Conservation (phyloP, 2,113 vertebrate species). For the Pelvicachromis taeniatus region DNA sequence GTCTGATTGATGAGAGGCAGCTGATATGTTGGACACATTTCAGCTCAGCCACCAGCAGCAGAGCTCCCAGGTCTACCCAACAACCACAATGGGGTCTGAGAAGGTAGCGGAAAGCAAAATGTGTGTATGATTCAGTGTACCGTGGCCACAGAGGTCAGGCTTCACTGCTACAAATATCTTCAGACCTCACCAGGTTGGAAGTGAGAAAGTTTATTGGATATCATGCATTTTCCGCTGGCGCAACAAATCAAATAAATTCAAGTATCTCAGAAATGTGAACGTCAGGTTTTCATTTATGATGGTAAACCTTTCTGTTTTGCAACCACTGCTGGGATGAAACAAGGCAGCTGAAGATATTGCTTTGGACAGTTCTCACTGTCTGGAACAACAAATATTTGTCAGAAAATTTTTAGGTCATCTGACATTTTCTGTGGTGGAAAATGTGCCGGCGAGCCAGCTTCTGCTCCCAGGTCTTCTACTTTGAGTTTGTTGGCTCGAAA, state of each 20-base stretch:
- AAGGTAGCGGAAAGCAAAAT: background rate
- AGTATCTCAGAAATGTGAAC: background rate
- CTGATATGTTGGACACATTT: background rate
- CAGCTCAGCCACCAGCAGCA: background rate
- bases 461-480: background rate
- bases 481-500: background rate
- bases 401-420: background rate
- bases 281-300: background rate
- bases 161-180: background rate
- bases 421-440: background rate
- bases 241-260: background rate
- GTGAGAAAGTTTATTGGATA: background rate
- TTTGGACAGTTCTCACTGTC: background rate
- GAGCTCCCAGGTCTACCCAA: background rate
- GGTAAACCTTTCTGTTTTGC: background rate
- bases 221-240: fast-evolving
- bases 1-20: background rate
- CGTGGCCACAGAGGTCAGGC: background rate
- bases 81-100: background rate
- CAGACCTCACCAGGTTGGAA: background rate
- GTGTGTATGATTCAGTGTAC: background rate
- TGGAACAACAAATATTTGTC: background rate
- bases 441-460: background rate
- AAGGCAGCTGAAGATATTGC: background rate
- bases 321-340: background rate